Conservation (phyloP, 2,113 vertebrate genomes). For the Tachysurus vachellii region DNA sequence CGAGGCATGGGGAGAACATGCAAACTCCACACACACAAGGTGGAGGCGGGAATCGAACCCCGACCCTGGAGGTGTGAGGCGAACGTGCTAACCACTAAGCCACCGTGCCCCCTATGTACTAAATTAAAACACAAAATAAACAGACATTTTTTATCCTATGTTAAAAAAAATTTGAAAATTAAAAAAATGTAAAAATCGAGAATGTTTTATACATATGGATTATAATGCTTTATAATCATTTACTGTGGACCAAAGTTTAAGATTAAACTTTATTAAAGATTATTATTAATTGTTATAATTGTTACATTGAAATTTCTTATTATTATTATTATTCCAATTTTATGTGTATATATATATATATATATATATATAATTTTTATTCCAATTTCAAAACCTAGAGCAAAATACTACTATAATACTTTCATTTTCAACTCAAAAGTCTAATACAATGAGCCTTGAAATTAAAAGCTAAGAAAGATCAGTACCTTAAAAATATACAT, state of each 20-base stretch:
- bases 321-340: too few species aligned
- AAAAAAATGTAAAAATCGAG: too few species aligned
- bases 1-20: too few species aligned
- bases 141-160: neutral
- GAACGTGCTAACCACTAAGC: too few species aligned
- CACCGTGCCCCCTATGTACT: too few species aligned
- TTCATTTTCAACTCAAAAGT: neutral
- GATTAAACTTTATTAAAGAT: neutral
- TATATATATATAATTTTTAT: neutral
- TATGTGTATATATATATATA: too few species aligned
- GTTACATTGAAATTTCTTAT: too few species aligned
- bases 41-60: too few species aligned
- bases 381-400: neutral
- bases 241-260: neutral
- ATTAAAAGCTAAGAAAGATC: neutral
- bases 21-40: too few species aligned
- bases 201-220: neutral
- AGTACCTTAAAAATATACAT: constrained; percentile 99
- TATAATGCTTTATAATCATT: too few species aligned
- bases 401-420: neutral
- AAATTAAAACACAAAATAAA: neutral
- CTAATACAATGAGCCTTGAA: neutral
- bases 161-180: neutral
- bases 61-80: too few species aligned
- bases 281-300: too few species aligned